Evolutionary conservation across 2,888 invertebrate genomes (phyloP), one percentile per base, ranked within the genome.

Genomic region (Synanthedon myopaeformis): DNA sequence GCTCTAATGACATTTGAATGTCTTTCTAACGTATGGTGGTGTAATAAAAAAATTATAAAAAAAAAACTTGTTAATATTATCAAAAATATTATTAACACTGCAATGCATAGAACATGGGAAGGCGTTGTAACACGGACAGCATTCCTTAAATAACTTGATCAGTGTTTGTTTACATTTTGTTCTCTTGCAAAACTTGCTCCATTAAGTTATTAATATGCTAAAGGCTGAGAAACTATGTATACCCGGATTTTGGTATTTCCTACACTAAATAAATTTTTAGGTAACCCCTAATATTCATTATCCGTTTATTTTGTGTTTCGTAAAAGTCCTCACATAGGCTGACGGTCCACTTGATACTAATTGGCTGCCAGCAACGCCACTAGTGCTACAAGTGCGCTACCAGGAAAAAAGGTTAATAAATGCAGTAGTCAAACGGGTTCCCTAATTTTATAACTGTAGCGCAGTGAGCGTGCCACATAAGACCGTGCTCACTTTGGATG

Each of bases 1-100:
- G 42, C 57, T 53, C 53, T 57, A 55, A 61, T 53, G 55, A 58
- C 58, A 57, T 60, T 58, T 53, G 59, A 61, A 53, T 60, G 63
- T 55, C 23, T 52, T 50, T 55, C 53, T 53, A 58, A 55, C 42
- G 51, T 42, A 42, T 49, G 11, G 41, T 14, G 4, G 23, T 42
- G 51, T 51, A 50, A 53, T 53, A 19, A 49, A 49, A 49, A 14
- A 49, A 8, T 6, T 19, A 19, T 4, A 6, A 49, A 28, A 28
- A 11, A 17, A 19, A 14, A 23, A 10, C 10, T 10, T 17, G 17
- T 19, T 13, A 49, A 49, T 49, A 19, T 45, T 45, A 45, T 12
- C 49, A 49, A 17, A 49, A 49, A 49, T 49, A 49, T 45, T 45
- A 45, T 12, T 17, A 49, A 17, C 13, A 49, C 6, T 45, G 19